Conservation (phyloP, 2,113 vertebrate genomes). For the Osmerus eperlanus region DNA sequence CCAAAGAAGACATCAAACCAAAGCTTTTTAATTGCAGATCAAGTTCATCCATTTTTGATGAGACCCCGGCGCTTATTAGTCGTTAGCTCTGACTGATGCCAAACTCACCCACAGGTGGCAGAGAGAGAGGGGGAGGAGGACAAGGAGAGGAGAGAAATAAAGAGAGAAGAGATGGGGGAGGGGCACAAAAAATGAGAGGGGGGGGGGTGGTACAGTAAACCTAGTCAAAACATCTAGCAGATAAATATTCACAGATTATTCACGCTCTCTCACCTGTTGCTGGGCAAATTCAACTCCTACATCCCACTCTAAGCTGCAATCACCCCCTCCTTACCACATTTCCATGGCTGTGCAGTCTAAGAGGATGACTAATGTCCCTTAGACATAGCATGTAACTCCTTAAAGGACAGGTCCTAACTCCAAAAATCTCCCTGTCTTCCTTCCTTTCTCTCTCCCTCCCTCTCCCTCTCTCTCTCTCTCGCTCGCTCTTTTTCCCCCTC, state of each 20-base stretch:
- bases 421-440: background rate
- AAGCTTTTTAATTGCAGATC: conserved; percentile 62
- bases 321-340: too few species aligned
- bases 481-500: background rate
- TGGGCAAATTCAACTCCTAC: background rate
- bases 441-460: conserved; percentile 2
- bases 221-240: background rate
- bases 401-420: background rate
- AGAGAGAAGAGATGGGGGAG: background rate
- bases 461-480: background rate
- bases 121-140: conserved; percentile 7
- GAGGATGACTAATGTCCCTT: background rate
- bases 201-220: background rate
- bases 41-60: conserved; percentile 66
- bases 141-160: background rate
- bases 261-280: background rate
- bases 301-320: background rate
- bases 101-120: conserved; percentile 38
- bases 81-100: conserved; percentile 44
- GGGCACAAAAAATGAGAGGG: background rate
- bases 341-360: background rate
- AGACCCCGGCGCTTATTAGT: conserved; percentile 49
- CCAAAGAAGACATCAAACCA: conserved; percentile 46
- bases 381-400: background rate
- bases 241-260: background rate